Conservation (phyloP, 2,113 vertebrate genomes). For the Mobula birostris region DNA sequence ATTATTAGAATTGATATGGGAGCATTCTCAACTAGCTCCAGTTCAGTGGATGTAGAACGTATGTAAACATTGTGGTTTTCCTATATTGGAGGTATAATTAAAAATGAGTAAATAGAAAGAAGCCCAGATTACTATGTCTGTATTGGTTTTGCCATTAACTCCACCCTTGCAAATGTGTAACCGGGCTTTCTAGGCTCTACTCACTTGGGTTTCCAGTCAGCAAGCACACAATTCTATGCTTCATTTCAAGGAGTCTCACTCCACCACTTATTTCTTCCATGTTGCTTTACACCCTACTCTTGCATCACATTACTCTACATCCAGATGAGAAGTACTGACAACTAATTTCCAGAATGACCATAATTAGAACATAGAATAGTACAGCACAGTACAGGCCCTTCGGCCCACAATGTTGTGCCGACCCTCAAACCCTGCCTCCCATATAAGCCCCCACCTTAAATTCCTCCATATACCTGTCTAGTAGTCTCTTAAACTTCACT, state of each 20-base stretch:
- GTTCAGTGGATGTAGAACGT: not conserved
- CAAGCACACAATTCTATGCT: not conserved
- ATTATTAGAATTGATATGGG: not conserved
- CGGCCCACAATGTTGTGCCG: no score
- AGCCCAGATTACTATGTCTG: no score
- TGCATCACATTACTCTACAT: not conserved
- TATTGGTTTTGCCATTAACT: no score
- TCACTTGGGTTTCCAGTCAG: not conserved
- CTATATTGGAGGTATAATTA: not conserved
- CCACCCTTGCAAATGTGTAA: no score
- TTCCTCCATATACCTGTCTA: no score
- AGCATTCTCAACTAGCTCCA: not conserved
- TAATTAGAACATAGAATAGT: not conserved
- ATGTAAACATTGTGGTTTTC: not conserved
- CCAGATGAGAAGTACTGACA: not conserved
- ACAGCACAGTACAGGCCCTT: no score
- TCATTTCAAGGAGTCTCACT: not conserved
- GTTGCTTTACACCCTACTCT: not conserved
- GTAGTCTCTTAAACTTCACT: no score
- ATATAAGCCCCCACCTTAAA: no score
- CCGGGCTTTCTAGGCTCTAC: not conserved
- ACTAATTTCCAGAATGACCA: not conserved
- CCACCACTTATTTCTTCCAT: not conserved
- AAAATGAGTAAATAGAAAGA: no score
- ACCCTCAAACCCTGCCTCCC: no score